Base-by-base conservation (phyloP, 1,140 invertebrate species). In the Tetragnatha versicolor region DNA sequence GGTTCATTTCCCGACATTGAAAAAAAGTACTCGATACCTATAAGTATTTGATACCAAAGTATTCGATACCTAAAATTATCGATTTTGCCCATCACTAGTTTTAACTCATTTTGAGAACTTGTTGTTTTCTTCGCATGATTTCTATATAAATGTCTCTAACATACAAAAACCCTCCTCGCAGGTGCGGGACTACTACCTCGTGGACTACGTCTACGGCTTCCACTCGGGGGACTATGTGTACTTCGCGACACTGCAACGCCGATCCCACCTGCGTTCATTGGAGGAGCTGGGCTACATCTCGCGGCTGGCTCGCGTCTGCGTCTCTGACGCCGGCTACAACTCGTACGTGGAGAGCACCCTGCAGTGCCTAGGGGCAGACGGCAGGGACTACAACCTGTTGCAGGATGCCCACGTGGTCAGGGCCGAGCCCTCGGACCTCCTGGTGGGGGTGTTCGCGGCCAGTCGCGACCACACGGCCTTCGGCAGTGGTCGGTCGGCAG, bases 171-270 rank as follows among this genome's bases (percentile, higher is more conserved):
- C n/a, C 14, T 96, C 96, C 84, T 95, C 95, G 85, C 81, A 84
- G 39, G 39, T 84, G 9, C 90, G 94, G 70, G 95, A 97, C 87
- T 94, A 96, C 84, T 97, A 96, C 86, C 88, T 97, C 7, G 94
- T 99, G n/a, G 91, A 95, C 83, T 98, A 98, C 85, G 90, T 98
- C 3, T 97, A 97, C 86, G 96, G 97, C 17, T 98, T 98, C 84
- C 94, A 96, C 85, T 93, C 94, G 1, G 94, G 91, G 83, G 92
- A 94, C 77, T 98, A 94, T 87, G 94, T 95, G 3, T 98, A 98
- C 85, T 97, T 98, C 87, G 90, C 97, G 14, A 90, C 96, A 42
- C 94, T 98, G n/a, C 97, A 99, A 85, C 96, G 97, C 85, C 91
- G 93, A 82, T 95, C 93, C 3, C 92, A 94, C 83, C 88, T 96